phyloP scores from a whole-genome alignment of 64 coral and sea anemone species.

The Montipora foliosa region DNA sequence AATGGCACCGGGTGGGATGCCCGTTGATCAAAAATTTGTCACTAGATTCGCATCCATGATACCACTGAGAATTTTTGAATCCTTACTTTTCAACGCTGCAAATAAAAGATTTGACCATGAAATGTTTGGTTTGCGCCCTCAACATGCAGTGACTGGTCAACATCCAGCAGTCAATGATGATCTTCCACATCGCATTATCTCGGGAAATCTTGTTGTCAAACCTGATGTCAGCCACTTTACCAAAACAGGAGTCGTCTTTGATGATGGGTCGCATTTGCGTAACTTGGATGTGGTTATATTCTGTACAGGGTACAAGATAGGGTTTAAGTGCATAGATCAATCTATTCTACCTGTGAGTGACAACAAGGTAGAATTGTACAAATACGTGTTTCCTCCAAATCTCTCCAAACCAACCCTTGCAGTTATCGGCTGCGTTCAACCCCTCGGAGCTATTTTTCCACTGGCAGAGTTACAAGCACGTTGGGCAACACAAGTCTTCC shows the following conservation, averaged over 20 bases:
- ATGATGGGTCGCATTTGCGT: slow-evolving; percentile 55
- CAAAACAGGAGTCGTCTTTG: slow-evolving; percentile 82
- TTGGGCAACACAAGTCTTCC: slow-evolving; percentile 79
- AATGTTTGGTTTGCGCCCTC: slow-evolving; percentile 52
- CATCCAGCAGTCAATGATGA: slow-evolving; percentile 92
- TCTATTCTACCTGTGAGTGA: slow-evolving; percentile 61
- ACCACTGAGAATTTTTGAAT: neutral
- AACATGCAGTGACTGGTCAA: slow-evolving; percentile 64
- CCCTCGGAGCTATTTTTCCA: slow-evolving; percentile 81
- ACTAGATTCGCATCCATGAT: slow-evolving; percentile 4
- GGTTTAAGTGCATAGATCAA: slow-evolving; percentile 79
- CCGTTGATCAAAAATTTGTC: slow-evolving; percentile 47
- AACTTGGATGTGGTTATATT: slow-evolving; percentile 93
- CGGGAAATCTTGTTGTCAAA: slow-evolving; percentile 72
- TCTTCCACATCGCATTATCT: slow-evolving; percentile 76
- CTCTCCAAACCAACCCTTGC: slow-evolving; percentile 79
- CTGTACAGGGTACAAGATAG: slow-evolving; percentile 89
- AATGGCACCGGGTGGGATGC: slow-evolving; percentile 61
- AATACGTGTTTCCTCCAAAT: slow-evolving; percentile 89
- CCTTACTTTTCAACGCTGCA: neutral
- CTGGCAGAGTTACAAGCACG: slow-evolving; percentile 85
- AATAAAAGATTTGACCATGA: slow-evolving; percentile 81
- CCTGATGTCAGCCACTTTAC: slow-evolving; percentile 83
- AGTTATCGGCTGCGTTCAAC: slow-evolving; percentile 86
- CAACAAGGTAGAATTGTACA: slow-evolving; percentile 91